phyloP scores from a whole-genome alignment of 2,888 invertebrate species.

The Amaurobius ferox region DNA sequence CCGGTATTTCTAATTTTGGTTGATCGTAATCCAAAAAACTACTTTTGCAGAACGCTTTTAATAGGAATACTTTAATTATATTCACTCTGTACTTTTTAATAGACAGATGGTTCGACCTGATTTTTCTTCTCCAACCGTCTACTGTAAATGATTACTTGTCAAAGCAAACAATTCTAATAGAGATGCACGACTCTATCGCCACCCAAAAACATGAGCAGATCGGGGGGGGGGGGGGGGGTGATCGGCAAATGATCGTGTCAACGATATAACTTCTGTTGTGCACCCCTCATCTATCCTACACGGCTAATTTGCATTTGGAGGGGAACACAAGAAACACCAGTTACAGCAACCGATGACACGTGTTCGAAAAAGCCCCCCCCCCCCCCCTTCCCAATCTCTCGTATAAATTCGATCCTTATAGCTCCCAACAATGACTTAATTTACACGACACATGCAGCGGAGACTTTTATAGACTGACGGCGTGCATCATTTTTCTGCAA shows the following conservation, averaged over 20 bases:
- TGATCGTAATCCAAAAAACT: too few relatives aligned
- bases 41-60: too few relatives aligned
- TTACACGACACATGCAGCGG: not conserved
- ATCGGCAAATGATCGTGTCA: not conserved
- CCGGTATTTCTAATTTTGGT: too few relatives aligned
- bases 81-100: too few relatives aligned
- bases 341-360: slow-evolving; percentile 1
- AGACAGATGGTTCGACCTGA: too few relatives aligned
- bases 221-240: too few relatives aligned
- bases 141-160: too few relatives aligned
- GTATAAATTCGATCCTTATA: not conserved
- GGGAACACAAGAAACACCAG: not conserved
- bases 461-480: not conserved
- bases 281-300: not conserved
- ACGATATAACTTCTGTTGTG: not conserved
- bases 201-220: too few relatives aligned
- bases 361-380: not conserved
- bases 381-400: not conserved
- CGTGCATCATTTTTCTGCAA: not conserved
- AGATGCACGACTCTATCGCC: too few relatives aligned
- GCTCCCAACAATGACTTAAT: not conserved
- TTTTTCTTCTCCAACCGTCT: too few relatives aligned
- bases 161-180: too few relatives aligned
- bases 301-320: not conserved
- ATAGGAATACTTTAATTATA: too few relatives aligned